phyloP scores from a whole-genome alignment of 1,140 invertebrate species.

The Macrotrachela quadricornifera region DNA sequence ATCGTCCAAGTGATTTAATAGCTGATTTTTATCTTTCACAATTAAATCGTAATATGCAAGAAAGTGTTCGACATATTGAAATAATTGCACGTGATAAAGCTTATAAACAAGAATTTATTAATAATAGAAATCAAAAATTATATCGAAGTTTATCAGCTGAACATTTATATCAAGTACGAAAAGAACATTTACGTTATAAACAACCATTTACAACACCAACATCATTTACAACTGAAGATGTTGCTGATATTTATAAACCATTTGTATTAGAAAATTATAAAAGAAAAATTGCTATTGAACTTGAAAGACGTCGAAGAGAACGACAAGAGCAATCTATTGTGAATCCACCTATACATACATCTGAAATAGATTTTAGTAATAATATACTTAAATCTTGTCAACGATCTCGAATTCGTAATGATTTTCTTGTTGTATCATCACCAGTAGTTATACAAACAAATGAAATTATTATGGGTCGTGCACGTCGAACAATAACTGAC shows the following conservation, averaged over 20 bases:
- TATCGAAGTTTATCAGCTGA: neutral
- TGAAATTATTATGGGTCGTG: no score
- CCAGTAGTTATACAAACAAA: no score
- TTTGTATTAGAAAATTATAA: constrained; percentile 6
- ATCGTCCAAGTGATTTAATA: constrained; percentile 1
- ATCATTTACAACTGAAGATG: constrained; percentile 6
- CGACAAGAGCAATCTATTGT: no score
- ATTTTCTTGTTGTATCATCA: no score
- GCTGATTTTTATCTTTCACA: constrained; percentile 8
- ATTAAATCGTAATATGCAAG: constrained; percentile 3
- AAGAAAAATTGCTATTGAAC: constrained; percentile 7
- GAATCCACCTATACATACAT: no score
- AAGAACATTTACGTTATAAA: neutral
- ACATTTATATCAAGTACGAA: neutral
- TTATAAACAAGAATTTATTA: no score
- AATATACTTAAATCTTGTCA: no score
- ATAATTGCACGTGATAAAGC: neutral
- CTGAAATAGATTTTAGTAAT: no score
- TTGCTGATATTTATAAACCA: constrained; percentile 6
- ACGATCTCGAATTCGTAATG: no score
- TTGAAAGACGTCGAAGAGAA: neutral
- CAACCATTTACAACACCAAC: neutral
- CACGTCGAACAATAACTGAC: no score
- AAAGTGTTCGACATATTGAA: constrained; percentile 5
- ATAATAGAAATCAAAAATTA: no score